These are phyloP conservation scores for Actinia tenebrosa DNA, from an alignment of 64 coral and sea anemone genomes.

Conservation along the genomic window DNA sequence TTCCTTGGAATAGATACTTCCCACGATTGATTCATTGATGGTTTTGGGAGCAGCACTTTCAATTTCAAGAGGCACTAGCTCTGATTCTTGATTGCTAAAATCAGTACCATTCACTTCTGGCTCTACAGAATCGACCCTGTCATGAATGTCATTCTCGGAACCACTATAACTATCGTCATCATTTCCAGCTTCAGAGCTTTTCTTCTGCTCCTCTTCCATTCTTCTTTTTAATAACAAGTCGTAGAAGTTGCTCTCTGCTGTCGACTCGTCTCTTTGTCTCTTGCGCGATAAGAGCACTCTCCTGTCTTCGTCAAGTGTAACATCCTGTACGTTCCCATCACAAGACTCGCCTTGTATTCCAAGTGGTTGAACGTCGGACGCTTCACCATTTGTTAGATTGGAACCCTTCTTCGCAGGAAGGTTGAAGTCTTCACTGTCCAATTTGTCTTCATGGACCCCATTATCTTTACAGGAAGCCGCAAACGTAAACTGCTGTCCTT, in stretches of 20 bases:
- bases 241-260: neutral
- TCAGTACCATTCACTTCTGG: neutral
- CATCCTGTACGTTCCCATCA: neutral
- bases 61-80: too few species aligned
- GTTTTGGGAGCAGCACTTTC: too few species aligned
- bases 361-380: too few species aligned
- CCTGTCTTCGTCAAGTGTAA: neutral
- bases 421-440: neutral
- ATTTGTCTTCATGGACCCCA: neutral
- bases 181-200: neutral
- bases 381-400: neutral
- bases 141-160: neutral
- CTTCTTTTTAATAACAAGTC: neutral
- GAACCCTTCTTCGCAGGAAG: neutral
- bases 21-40: neutral
- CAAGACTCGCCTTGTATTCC: neutral
- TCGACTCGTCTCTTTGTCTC: neutral
- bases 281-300: neutral
- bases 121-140: neutral
- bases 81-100: neutral
- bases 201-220: neutral
- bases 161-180: neutral
- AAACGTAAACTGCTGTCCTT: conserved; percentile 16
- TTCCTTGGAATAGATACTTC: neutral
- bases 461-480: neutral